Evolutionary conservation across 2,888 invertebrate genomes (phyloP).

Genomic region (Neoaliturus tenellus): DNA sequence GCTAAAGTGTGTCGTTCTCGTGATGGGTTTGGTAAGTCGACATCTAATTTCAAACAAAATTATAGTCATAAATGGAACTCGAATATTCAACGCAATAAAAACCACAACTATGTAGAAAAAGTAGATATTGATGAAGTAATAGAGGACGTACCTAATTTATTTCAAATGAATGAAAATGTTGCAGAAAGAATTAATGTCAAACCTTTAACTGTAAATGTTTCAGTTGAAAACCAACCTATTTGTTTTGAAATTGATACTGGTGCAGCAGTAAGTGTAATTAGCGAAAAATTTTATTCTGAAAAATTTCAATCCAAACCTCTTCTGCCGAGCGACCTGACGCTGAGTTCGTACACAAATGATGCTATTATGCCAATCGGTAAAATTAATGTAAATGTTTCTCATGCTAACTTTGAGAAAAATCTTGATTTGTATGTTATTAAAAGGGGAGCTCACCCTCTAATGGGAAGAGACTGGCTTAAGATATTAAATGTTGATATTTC

Average conservation of each 20-base stretch:
- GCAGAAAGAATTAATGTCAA: background rate
- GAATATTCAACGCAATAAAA: background rate
- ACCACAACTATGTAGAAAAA: background rate
- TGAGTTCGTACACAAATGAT: constrained; percentile 32
- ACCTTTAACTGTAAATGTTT: background rate
- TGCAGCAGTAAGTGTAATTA: background rate
- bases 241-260: constrained; percentile 46
- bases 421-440: constrained; percentile 50
- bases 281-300: background rate
- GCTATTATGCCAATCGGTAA: constrained; percentile 31
- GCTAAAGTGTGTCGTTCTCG: constrained; percentile 17
- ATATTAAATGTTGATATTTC: background rate
- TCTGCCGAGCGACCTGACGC: background rate
- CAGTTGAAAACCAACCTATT: constrained; percentile 8
- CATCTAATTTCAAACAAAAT: background rate
- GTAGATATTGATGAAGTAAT: background rate
- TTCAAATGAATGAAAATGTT: background rate
- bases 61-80: background rate
- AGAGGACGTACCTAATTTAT: background rate
- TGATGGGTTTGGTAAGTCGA: background rate
- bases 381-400: constrained; percentile 11
- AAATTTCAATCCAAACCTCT: background rate
- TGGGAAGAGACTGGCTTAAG: constrained; percentile 49
- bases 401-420: background rate
- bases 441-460: constrained; percentile 37